phyloP scores from a whole-genome alignment of 2,113 vertebrate species.

The Chaenocephalus aceratus region DNA sequence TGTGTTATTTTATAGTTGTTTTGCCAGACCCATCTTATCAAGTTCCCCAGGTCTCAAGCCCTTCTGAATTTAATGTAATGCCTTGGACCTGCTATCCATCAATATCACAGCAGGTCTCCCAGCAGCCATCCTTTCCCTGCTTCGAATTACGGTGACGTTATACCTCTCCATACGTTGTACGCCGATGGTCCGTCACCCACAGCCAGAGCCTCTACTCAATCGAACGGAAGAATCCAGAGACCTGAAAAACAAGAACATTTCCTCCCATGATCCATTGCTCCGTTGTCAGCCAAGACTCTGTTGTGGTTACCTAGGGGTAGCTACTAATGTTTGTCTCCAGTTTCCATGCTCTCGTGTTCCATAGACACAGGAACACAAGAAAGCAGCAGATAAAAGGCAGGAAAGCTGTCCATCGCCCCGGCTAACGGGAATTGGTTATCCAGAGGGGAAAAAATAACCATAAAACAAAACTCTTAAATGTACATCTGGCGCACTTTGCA shows the following conservation, averaged over 20 bases:
- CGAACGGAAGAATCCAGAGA: slow-evolving; percentile 48
- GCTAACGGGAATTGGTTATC: slow-evolving; percentile 45
- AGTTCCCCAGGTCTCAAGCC: background rate
- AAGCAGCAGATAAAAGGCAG: slow-evolving; percentile 59
- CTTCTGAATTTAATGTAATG: slow-evolving; percentile 30
- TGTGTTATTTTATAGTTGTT: slow-evolving; percentile 37
- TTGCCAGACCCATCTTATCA: slow-evolving; percentile 31
- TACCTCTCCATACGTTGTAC: slow-evolving; percentile 21
- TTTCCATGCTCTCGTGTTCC: slow-evolving; percentile 67
- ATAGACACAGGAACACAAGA: slow-evolving; percentile 51
- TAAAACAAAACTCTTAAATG: slow-evolving; percentile 42
- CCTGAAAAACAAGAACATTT: slow-evolving; percentile 62
- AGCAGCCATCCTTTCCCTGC: slow-evolving; percentile 14
- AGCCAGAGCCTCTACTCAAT: slow-evolving; percentile 25
- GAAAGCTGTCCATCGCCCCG: slow-evolving; percentile 43
- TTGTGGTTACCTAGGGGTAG: slow-evolving; percentile 70
- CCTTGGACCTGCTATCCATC: slow-evolving; percentile 15
- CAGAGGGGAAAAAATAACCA: slow-evolving; percentile 42
- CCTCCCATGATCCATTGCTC: slow-evolving; percentile 61
- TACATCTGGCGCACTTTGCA: slow-evolving; percentile 25
- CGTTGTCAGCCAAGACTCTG: slow-evolving; percentile 59
- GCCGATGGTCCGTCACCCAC: slow-evolving; percentile 10
- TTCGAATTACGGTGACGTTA: slow-evolving; percentile 17
- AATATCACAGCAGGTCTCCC: slow-evolving; percentile 25
- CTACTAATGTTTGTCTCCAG: slow-evolving; percentile 54